These are phyloP conservation scores for Castor canadensis DNA, from an alignment of 2,113 vertebrate genomes.

Conservation along the genomic window DNA sequence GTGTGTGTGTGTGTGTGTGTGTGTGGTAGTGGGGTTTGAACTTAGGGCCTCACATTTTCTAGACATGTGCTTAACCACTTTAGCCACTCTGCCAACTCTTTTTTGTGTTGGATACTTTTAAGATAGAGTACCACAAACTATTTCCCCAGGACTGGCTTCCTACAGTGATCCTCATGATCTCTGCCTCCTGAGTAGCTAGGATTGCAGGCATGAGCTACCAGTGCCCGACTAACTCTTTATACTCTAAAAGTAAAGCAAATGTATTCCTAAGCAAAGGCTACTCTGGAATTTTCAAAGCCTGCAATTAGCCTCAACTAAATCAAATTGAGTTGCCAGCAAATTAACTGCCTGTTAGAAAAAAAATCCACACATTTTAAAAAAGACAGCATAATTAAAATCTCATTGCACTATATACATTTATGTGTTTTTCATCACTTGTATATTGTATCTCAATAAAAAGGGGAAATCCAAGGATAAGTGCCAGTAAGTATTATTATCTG, in stretches of 20 bases:
- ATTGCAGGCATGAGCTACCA: too few relatives aligned
- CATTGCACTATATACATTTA: background rate
- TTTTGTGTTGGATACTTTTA: too few relatives aligned
- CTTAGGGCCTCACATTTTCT: too few relatives aligned
- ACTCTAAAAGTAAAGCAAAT: background rate
- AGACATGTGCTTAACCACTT: too few relatives aligned
- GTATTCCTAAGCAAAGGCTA: background rate
- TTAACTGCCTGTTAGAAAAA: slow-evolving; percentile 31
- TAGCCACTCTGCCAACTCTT: too few relatives aligned
- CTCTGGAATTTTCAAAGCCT: background rate
- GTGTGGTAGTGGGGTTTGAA: too few relatives aligned
- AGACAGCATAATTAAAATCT: background rate
- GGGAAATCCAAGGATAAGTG: background rate
- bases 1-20: too few relatives aligned
- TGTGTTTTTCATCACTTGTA: background rate
- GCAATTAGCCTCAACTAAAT: background rate
- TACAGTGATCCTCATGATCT: too few relatives aligned
- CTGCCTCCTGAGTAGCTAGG: too few relatives aligned
- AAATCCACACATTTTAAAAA: background rate
- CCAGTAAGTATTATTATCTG: background rate
- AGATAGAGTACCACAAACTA: too few relatives aligned
- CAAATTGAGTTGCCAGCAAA: background rate
- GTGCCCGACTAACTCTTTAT: too few relatives aligned
- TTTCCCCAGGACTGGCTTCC: too few relatives aligned
- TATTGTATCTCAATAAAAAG: background rate